Percentiles rank a stretch among this genome's conserved stretches.
Conservation (phyloP, 2,797 vertebrate species). For the Acanthiza pusilla region DNA sequence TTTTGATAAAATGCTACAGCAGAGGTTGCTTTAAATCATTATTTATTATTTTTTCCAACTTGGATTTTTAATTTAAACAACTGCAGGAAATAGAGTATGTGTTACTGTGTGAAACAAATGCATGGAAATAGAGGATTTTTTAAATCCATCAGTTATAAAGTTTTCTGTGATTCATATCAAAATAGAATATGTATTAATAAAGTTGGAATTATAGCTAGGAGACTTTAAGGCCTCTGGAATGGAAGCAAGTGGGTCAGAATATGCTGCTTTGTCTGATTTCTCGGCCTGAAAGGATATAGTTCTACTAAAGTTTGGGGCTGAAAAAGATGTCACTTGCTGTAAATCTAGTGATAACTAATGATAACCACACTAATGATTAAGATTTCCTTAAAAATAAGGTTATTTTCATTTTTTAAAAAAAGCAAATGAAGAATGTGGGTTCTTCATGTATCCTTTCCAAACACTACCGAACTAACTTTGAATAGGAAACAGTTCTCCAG, state of each 20-base stretch:
- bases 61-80: background rate
- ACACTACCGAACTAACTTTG: background rate
- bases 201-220: background rate
- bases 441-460: conserved; percentile 13
- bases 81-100: background rate
- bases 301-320: background rate
- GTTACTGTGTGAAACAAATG: background rate
- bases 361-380: background rate
- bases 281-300: background rate
- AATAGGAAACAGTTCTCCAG: conserved; percentile 5
- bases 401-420: background rate
- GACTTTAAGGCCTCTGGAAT: background rate
- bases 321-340: background rate
- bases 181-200: background rate
- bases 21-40: background rate
- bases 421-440: background rate
- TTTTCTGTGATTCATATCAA: background rate
- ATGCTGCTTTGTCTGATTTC: background rate
- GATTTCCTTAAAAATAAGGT: background rate
- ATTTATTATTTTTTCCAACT: background rate
- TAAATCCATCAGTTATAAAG: background rate
- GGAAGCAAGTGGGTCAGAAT: background rate
- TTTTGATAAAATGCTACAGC: background rate
- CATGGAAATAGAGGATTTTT: background rate
- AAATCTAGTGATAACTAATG: background rate